phyloP scores from a whole-genome alignment of 2,113 vertebrate genomes.

The Eretmochelys imbricata region DNA sequence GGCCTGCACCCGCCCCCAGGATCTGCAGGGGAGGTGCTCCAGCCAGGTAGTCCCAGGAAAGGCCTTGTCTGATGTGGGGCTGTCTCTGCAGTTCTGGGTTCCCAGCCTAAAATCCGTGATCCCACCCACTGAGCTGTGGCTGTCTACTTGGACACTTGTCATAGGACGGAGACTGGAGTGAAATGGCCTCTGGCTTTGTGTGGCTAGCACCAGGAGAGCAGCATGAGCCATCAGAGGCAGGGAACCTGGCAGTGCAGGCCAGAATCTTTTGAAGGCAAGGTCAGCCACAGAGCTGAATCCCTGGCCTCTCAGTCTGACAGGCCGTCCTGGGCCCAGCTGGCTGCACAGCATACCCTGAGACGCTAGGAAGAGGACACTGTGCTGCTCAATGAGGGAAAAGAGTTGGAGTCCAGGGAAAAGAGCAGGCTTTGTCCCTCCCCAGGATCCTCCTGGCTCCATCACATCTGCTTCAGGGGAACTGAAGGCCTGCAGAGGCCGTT shows the following conservation, averaged over 20 bases:
- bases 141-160: neutral
- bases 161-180: neutral
- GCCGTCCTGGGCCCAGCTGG: too few species aligned
- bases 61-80: neutral
- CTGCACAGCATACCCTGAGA: neutral
- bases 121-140: accelerated
- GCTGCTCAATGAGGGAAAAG: neutral
- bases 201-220: neutral
- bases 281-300: neutral
- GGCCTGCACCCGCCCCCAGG: neutral
- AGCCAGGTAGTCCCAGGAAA: accelerated
- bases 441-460: neutral
- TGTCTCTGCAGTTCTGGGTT: neutral
- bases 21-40: neutral
- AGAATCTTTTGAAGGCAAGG: neutral
- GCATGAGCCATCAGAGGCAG: neutral
- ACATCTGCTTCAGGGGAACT: neutral
- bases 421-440: neutral
- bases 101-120: neutral
- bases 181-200: neutral
- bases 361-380: neutral
- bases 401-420: neutral
- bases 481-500: neutral
- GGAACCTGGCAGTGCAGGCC: neutral
- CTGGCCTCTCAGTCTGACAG: neutral